Evolutionary conservation across 2,888 invertebrate genomes (phyloP), one percentile per base, ranked within the genome.

Genomic region (Himalopsyche kuldschensis): DNA sequence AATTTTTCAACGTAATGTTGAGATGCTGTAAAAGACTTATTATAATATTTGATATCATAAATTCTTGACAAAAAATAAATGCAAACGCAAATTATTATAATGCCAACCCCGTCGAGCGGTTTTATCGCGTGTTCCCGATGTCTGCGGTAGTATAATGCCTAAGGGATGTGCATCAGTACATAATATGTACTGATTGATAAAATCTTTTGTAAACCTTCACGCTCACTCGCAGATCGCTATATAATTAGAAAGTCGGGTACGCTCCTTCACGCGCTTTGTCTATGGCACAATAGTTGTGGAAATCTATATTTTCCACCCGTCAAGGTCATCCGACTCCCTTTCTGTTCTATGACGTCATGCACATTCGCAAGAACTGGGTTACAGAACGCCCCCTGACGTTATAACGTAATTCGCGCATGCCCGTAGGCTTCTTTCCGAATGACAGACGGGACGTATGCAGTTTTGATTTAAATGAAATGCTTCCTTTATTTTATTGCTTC

Each of bases 401-500:
- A 8, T 27, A 35, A 6, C 63, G n/a, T 11, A 15, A 30, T 30
- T 30, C 69, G 69, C 69, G 69, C 69, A 69, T 69, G 69, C 69
- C 15, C 69, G 27, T 24, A 69, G 69, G 69, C 27, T 30, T 69
- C 69, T 69, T 69, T 69, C 69, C 69, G 69, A 69, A 4, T 69
- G 69, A 69, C 69, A 69, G 69, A 69, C 69, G 69, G 69, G 69
- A 69, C 69, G 69, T 69, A 69, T 69, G 69, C 69, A 69, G 69
- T 69, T 69, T 69, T 69, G 30, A 55, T 80, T 80, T 75, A 48
- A 76, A 76, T 80, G 41, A 75, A 31, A 48, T 55, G 47, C 31
- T 81, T 76, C 48, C 48, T 17, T 81, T 35, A 75, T 80, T 81
- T 81, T 35, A 48, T 81, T 55, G 81, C 77, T 81, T 81, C 77